Conservation (phyloP, 23 tunicate genomes). For the Corella eumyota region DNA sequence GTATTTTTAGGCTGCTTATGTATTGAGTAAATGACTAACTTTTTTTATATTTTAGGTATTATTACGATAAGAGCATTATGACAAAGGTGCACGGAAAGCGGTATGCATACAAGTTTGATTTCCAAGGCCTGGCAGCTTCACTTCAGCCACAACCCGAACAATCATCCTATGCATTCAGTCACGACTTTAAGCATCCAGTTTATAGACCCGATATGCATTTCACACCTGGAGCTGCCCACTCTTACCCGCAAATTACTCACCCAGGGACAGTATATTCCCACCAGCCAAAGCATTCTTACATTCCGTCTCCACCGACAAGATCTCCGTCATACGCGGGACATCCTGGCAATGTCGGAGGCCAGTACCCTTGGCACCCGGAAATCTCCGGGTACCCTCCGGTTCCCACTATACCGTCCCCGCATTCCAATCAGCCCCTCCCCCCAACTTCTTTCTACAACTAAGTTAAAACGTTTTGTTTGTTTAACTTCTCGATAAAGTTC, state of each 20-base stretch:
- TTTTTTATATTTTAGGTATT: slow-evolving; percentile 51
- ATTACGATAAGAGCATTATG: slow-evolving; percentile 99
- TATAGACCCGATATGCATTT: slow-evolving; percentile 47
- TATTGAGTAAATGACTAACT: neutral
- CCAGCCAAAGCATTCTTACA: slow-evolving; percentile 26
- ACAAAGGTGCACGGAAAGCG: slow-evolving; percentile 98
- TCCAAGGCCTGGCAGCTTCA: slow-evolving; percentile 94
- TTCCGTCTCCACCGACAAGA: slow-evolving; percentile 33
- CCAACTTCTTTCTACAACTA: slow-evolving; percentile 90
- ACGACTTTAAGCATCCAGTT: slow-evolving; percentile 47
- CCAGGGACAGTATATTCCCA: slow-evolving; percentile 29
- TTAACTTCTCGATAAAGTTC: no score
- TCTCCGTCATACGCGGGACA: slow-evolving; percentile 59
- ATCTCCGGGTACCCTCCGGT: slow-evolving; percentile 25
- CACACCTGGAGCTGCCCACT: slow-evolving; percentile 29
- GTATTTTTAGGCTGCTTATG: neutral
- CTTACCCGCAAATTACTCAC: slow-evolving; percentile 48
- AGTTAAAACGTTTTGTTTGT: no score
- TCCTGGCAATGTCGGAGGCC: slow-evolving; percentile 19
- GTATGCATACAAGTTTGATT: slow-evolving; percentile 99
- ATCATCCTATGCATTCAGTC: slow-evolving; percentile 30
- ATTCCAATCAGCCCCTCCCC: slow-evolving; percentile 63
- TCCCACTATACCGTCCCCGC: slow-evolving; percentile 18
- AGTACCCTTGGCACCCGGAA: slow-evolving; percentile 58
- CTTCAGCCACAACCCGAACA: slow-evolving; percentile 91